Base-by-base conservation (phyloP, 2,888 invertebrate species). In the Hirtodrosophila alboralis region DNA sequence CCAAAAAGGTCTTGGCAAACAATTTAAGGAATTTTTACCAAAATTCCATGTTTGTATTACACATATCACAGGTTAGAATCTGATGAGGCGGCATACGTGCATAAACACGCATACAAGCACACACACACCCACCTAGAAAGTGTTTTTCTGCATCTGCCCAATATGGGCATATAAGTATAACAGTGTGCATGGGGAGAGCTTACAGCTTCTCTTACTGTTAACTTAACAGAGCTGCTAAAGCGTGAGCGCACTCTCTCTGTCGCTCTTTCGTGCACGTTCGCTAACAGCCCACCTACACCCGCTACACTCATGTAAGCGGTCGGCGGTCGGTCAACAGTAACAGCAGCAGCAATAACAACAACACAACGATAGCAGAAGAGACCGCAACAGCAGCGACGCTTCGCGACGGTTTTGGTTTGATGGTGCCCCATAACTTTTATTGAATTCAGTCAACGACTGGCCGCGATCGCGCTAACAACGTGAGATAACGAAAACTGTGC, bases 401-500 rank as follows among this genome's bases (percentile, higher is more conserved):
- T 68, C 48, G 40, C 57, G 40, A 33, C 52, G 56, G 43, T 68
- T 68, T 52, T 40, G 65, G 47, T 61, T 71, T 65, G 56, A 71
- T 81, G 81, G 75, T 77, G 61, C 52, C 68, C 75, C 75, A 68
- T 75, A 75, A 78, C 75, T 68, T 73, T 77, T 76, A 70, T 70
- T 74, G 69, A 84, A 80, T 75, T 88, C 86, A 88, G 86, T 88
- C 84, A 75, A 75, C 76, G 79, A 65, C 77, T 75, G 80, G 62
- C 75, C 86, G 87, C 87, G 88, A 84, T 84, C 87, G 77, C 54
- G 62, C 21, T 52, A 64, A 66, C 75, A 70, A 74, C 76, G 71
- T 64, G 48, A 37, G 23, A 4, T 0, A 30, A 33, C 30, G 9
- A 43, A 23, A 31, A 43, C 8, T 21, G 9, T 33, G 27, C 31